A percentile compares a stretch with the other conserved stretches of the same genome.
Conservation (phyloP, 2,888 invertebrate species). For the Hypselothyrea guttata region DNA sequence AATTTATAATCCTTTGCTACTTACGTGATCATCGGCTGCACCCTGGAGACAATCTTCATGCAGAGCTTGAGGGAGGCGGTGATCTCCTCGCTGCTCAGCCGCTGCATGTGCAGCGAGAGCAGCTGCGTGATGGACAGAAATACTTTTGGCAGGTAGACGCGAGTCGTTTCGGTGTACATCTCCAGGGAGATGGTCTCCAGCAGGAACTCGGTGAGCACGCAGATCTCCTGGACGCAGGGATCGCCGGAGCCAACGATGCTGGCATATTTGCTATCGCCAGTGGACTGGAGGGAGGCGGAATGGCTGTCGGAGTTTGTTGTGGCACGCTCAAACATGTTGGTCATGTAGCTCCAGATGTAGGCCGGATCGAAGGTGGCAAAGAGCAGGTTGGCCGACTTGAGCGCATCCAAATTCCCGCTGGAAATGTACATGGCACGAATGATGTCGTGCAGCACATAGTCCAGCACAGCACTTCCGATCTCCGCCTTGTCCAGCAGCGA, state of each 20-base stretch:
- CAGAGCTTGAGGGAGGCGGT: conserved; percentile 87
- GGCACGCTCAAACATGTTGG: conserved; percentile 85
- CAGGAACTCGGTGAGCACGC: conserved; percentile 88
- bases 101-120: conserved; percentile 84
- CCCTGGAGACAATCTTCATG: conserved; percentile 88
- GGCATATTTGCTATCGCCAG: conserved; percentile 71
- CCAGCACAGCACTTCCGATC: conserved; percentile 90
- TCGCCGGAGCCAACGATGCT: conserved; percentile 85
- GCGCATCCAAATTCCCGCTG: conserved; percentile 86
- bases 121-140: conserved; percentile 86
- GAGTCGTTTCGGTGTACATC: conserved; percentile 89
- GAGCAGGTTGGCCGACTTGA: conserved; percentile 92
- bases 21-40: conserved; percentile 86
- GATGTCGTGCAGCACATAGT: conserved; percentile 90
- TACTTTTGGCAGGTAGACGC: conserved; percentile 90
- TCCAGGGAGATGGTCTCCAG: conserved; percentile 89
- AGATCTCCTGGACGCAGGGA: conserved; percentile 87
- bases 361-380: conserved; percentile 92
- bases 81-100: conserved; percentile 84
- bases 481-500: conserved; percentile 93
- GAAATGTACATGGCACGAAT: conserved; percentile 86
- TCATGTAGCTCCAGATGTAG: conserved; percentile 92
- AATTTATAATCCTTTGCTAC: conserved; percentile 1
- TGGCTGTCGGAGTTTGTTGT: conserved; percentile 47
- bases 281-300: conserved; percentile 35